phyloP scores from a whole-genome alignment of 2,797 vertebrate species.

The Tauraco hartlaubi region DNA sequence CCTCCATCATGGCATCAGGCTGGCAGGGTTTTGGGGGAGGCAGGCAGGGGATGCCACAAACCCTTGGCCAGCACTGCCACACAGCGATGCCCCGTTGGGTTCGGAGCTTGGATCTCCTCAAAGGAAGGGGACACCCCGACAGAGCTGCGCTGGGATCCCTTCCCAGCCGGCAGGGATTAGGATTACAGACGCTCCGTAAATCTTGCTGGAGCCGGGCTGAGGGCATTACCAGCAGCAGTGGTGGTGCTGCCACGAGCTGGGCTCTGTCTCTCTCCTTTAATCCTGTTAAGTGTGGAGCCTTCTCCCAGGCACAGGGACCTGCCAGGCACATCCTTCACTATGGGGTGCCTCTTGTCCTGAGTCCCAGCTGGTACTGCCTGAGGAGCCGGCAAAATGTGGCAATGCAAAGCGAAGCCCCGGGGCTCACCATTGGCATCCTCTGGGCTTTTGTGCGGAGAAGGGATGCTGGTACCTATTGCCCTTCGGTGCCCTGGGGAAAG shows the following conservation, averaged over 20 bases:
- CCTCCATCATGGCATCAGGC: neutral
- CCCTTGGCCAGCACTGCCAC: neutral
- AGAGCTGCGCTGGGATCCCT: fast-evolving
- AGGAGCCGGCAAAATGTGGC: neutral
- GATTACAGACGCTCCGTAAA: neutral
- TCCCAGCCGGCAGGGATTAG: neutral
- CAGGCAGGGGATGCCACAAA: neutral
- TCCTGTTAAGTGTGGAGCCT: neutral
- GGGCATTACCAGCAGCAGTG: neutral
- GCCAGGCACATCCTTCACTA: neutral
- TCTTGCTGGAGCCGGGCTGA: neutral
- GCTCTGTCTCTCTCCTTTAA: neutral
- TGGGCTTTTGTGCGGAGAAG: neutral
- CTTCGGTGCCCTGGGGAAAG: neutral
- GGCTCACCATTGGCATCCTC: fast-evolving
- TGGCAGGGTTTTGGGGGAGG: neutral
- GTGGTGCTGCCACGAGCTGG: fast-evolving
- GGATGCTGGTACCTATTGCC: neutral
- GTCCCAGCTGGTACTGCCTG: neutral
- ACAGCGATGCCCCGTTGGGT: neutral
- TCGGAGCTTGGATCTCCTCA: neutral
- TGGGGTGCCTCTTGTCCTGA: neutral
- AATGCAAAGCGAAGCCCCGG: neutral
- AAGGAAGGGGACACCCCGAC: neutral
- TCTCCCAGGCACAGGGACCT: neutral